Conservation (phyloP, 2,113 vertebrate genomes). For the Lates calcarifer region DNA sequence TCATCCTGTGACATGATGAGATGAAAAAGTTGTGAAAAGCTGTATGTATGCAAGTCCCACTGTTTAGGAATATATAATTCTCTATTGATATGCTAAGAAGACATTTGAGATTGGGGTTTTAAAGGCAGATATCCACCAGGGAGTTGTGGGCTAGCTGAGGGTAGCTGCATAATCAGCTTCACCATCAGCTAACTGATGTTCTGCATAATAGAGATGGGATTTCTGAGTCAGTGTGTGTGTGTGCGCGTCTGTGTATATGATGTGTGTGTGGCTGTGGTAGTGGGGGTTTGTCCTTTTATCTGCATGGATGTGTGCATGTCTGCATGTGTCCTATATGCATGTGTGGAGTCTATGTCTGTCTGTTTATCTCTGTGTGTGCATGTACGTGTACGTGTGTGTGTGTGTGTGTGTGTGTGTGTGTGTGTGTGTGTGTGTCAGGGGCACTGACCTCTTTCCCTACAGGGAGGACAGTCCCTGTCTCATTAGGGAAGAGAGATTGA, state of each 20-base stretch:
- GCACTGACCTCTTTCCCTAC: slow-evolving; percentile 70
- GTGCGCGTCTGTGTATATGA: slow-evolving; percentile 31
- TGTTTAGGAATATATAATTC: slow-evolving; percentile 81
- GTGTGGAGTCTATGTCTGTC: slow-evolving; percentile 50
- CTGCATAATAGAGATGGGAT: slow-evolving; percentile 81
- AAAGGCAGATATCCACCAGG: slow-evolving; percentile 79
- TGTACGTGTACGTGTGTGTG: slow-evolving; percentile 29
- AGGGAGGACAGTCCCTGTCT: slow-evolving; percentile 72
- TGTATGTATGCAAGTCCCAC: slow-evolving; percentile 69
- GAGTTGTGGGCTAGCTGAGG: slow-evolving; percentile 77
- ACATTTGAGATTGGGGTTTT: slow-evolving; percentile 81
- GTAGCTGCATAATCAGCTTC: slow-evolving; percentile 82
- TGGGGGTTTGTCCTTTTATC: slow-evolving; percentile 66
- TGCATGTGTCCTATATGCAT: slow-evolving; percentile 60
- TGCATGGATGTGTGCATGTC: slow-evolving; percentile 64
- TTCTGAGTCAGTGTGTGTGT: slow-evolving; percentile 74
- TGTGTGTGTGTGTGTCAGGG: slow-evolving; percentile 51
- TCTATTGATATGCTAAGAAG: slow-evolving; percentile 83
- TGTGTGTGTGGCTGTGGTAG: slow-evolving; percentile 16
- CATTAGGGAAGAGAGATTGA: slow-evolving; percentile 72
- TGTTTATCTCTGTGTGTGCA: slow-evolving; percentile 41
- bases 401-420: slow-evolving; percentile 25
- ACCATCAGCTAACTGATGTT: slow-evolving; percentile 83
- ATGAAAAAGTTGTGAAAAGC: slow-evolving; percentile 64
- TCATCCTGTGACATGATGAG: slow-evolving; percentile 54